Percentiles rank a stretch among this genome's conserved stretches.
Evolutionary conservation across 2,797 vertebrate species (phyloP).

Genomic region (Pempheris klunzingeri): DNA sequence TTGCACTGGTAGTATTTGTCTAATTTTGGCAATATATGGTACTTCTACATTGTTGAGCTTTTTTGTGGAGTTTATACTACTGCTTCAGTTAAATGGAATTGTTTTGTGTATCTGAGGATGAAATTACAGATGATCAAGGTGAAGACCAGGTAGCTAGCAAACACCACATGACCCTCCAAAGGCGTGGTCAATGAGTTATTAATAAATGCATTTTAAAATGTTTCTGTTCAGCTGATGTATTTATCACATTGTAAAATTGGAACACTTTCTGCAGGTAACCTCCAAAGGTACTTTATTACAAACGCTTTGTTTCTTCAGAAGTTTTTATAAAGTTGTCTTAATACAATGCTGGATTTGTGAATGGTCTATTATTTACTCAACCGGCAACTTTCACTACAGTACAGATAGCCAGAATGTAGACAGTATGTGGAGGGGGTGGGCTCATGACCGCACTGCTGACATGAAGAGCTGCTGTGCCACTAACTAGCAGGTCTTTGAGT

Average conservation of each 20-base stretch:
- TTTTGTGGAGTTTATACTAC: constrained; percentile 26
- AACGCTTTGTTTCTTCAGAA: constrained; percentile 32
- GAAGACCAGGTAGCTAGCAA: not conserved
- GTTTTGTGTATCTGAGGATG: constrained; percentile 36
- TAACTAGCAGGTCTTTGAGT: too few species aligned
- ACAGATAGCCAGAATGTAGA: too few species aligned
- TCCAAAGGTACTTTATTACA: constrained; percentile 10
- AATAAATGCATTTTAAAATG: constrained; percentile 48
- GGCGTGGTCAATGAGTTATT: constrained; percentile 1
- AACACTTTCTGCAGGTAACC: constrained; percentile 3
- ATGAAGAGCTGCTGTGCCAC: too few species aligned
- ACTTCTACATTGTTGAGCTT: constrained; percentile 1
- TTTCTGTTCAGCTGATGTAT: constrained; percentile 30
- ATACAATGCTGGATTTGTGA: constrained; percentile 27
- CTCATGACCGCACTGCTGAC: too few species aligned
- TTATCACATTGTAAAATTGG: constrained; percentile 17
- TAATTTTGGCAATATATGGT: constrained; percentile 21
- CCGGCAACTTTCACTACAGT: too few species aligned
- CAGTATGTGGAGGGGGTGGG: too few species aligned
- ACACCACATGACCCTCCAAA: not conserved
- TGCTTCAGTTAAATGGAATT: constrained; percentile 11
- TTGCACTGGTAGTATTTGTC: constrained; percentile 29
- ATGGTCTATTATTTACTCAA: constrained; percentile 4
- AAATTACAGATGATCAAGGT: constrained; percentile 21
- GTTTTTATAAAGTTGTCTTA: constrained; percentile 64